These are phyloP conservation scores for Drosophila atripex DNA, from an alignment of 2,888 invertebrate genomes.

Conservation along the genomic window DNA sequence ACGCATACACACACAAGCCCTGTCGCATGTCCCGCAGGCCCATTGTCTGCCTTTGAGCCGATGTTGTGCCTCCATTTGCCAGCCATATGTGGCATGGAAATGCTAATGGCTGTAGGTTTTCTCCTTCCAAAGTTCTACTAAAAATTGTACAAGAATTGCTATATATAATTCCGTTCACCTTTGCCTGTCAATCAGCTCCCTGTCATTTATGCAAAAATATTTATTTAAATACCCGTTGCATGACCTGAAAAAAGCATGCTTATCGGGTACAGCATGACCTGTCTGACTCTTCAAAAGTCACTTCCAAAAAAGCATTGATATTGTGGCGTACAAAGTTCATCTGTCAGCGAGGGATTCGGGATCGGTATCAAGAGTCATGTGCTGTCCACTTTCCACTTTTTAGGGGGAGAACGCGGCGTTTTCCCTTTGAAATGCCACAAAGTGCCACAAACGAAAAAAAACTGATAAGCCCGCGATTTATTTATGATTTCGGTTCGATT, in stretches of 20 bases:
- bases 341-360: slow-evolving; percentile 22
- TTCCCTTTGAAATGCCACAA: slow-evolving; percentile 59
- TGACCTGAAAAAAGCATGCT: not conserved
- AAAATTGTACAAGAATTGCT: not conserved
- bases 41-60: slow-evolving; percentile 37
- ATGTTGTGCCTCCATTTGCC: slow-evolving; percentile 61
- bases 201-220: slow-evolving; percentile 1
- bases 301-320: slow-evolving; percentile 5
- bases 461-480: slow-evolving; percentile 73
- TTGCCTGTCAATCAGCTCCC: not conserved
- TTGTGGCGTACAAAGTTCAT: slow-evolving; percentile 35
- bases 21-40: slow-evolving; percentile 40
- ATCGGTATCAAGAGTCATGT: slow-evolving; percentile 41
- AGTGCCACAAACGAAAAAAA: slow-evolving; percentile 34
- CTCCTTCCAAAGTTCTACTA: not conserved
- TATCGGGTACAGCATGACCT: slow-evolving; percentile 27
- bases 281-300: slow-evolving; percentile 8
- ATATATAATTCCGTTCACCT: not conserved
- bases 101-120: slow-evolving; percentile 59
- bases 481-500: slow-evolving; percentile 72
- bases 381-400: slow-evolving; percentile 54
- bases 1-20: slow-evolving; percentile 10
- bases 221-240: not conserved
- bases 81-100: slow-evolving; percentile 70
- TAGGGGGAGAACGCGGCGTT: slow-evolving; percentile 51